These are phyloP conservation scores for Cheracebus regulus DNA, from an alignment of 2,797 vertebrate genomes.

Conservation along the genomic window DNA sequence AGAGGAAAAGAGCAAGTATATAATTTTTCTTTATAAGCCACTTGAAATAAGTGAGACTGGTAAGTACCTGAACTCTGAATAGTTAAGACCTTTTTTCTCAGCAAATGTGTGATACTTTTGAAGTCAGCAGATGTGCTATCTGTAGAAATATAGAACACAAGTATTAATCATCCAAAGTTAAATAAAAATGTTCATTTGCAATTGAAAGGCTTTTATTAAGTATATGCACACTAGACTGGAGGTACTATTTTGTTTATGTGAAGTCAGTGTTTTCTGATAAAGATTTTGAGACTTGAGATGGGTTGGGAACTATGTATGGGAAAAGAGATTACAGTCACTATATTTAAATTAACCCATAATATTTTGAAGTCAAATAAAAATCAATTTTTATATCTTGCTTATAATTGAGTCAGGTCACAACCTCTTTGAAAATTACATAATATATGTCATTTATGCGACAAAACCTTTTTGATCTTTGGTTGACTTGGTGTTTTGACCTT, in stretches of 20 bases:
- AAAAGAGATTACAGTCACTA: background rate
- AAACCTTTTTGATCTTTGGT: slow-evolving; percentile 81
- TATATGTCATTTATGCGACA: slow-evolving; percentile 77
- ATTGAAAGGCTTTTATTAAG: background rate
- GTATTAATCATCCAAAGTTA: background rate
- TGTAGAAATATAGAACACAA: background rate
- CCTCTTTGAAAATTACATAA: slow-evolving; percentile 78
- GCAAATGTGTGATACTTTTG: background rate
- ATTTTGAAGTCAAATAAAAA: slow-evolving; percentile 74
- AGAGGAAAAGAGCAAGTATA: background rate
- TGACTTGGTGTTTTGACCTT: slow-evolving; percentile 82
- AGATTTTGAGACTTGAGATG: slow-evolving; percentile 24
- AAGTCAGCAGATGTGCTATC: background rate
- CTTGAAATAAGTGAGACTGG: background rate
- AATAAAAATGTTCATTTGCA: background rate
- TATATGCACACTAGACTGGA: background rate
- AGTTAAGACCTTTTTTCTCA: background rate
- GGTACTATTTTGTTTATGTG: background rate
- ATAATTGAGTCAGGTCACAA: slow-evolving; percentile 82
- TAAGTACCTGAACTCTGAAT: background rate
- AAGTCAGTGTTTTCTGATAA: background rate
- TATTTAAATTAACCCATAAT: slow-evolving; percentile 69
- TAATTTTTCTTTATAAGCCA: background rate
- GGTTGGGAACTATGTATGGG: background rate
- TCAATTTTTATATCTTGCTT: slow-evolving; percentile 74